Evolutionary conservation across 2,797 vertebrate species (phyloP).

Genomic region (Eupleurogrammus muticus): DNA sequence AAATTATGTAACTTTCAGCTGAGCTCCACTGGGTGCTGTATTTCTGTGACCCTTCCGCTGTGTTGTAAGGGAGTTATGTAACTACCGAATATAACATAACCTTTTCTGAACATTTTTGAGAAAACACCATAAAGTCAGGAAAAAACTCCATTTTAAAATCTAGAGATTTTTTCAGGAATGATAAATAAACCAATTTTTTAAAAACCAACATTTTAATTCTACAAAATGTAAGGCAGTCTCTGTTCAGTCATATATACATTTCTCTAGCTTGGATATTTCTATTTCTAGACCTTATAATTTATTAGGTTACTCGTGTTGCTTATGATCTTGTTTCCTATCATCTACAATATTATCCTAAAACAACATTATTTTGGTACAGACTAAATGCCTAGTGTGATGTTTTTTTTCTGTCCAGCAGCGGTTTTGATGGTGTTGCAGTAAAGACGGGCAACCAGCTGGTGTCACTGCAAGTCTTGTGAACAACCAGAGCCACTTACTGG

Average conservation of each 20-base stretch:
- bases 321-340: background rate
- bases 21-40: too few relatives aligned
- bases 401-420: constrained; percentile 15
- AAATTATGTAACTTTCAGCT: too few relatives aligned
- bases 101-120: too few relatives aligned
- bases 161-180: too few relatives aligned
- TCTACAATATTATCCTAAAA: constrained; percentile 8
- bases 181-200: too few relatives aligned
- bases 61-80: too few relatives aligned
- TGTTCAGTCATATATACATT: background rate
- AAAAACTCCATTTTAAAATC: too few relatives aligned
- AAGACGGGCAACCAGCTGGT: constrained; percentile 66
- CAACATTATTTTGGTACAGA: constrained; percentile 6
- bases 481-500: constrained; percentile 9
- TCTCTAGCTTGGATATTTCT: background rate
- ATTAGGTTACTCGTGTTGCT: background rate
- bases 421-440: constrained; percentile 52
- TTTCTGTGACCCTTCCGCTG: too few relatives aligned
- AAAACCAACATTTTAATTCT: background rate
- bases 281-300: constrained; percentile 2
- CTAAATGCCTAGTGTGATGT: background rate
- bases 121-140: too few relatives aligned
- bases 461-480: constrained; percentile 77
- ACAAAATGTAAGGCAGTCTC: background rate
- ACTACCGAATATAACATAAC: too few relatives aligned